Base-by-base conservation (phyloP, 1,140 invertebrate genomes). In the Marisa cornuarietis region DNA sequence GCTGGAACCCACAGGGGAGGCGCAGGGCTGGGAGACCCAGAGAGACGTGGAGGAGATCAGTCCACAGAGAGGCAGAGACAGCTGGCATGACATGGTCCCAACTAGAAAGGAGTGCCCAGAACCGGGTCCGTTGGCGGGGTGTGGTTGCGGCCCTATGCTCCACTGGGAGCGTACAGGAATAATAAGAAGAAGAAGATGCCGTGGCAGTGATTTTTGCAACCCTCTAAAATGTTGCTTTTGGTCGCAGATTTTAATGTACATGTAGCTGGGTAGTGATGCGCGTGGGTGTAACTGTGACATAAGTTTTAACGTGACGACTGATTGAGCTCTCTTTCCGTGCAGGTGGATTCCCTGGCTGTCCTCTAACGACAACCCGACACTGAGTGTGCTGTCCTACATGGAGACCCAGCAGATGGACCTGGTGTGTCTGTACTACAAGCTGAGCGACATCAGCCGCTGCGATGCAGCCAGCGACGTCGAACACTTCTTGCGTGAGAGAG, bases 301-400 rank as follows among this genome's bases (percentile, higher is more conserved):
- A 6, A 13, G 5, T 24, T 16, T 68, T 6, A 22, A 13, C 13
- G 6, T 31, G 31, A 68, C n/a, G 0, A 1, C 11, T 24, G 22
- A 22, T 7, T 68, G n/a, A 22, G 22, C 11, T 22, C 14, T 22
- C 11, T 68, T 71, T 2, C 20, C 69, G 24, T 31, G 51, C 71
- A 73, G 71, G 14, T 65, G 54, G 24, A 81, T 81, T 63, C 76
- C 49, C 3, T 78, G 72, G 58, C 49, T 81, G 65, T 24, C 42
- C 24, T 42, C 18, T 16, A 18, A 16, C 14, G 76, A 72, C 22
- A 73, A 42, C 63, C 80, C 80, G 62, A 81, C 80, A 1, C 66
- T 78, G 61, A 49, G 78, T 42, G 51, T 81, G 58, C 49, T 81
- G 75, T n/a, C 71, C 22, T 26, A 72, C 62, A 58, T 78, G 65